Base-by-base conservation (phyloP, 2,113 vertebrate genomes). In the Leptobrachium ailaonicum region DNA sequence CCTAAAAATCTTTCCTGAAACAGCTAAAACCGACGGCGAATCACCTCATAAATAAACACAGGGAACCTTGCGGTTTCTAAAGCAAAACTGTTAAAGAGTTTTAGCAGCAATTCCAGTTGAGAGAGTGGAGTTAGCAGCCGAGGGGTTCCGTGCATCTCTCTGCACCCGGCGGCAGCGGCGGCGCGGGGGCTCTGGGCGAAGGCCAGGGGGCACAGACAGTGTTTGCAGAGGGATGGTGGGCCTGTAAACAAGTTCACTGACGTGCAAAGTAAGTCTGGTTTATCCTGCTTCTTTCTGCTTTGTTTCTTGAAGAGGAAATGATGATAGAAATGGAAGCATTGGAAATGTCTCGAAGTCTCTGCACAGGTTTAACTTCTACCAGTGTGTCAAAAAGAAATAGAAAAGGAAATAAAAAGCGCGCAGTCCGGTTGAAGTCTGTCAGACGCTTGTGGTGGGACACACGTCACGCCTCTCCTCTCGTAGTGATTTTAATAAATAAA, bases 401-500 rank as follows among this genome's bases (percentile, higher is more conserved):
- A 45, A 14, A 81, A 84, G 74, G 73, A 83, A 75, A 41, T 58
- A 67, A 78, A 83, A 86, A 79, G 73, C 72, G 73, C 84, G 82
- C 83, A 85, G 82, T 82, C 73, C 83, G 69, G 78, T 82, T 84
- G 73, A 76, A 84, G 83, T 85, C 82, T 71, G 63, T 75, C 80
- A 73, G 40, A 73, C 73, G 76, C 75, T 82, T 82, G 81, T 62
- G 62, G 73, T 73, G 77, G 77, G 72, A 80, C 83, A 76, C 68
- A 73, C 12, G 69, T 85, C 84, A 75, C 79, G 77, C 84, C 66
- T 32, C 47, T 50, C 85, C 85, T 81, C 86, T 82, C 86, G 88
- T 88, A 88, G 85, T 88, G 87, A 88, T 85, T 88, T 87, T 85
- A 89, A 90, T 90, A 89, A 88, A 90, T 88, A 82, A 89, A 90